Conservation (phyloP, 2,888 invertebrate genomes). For the Drosophila algonquin region DNA sequence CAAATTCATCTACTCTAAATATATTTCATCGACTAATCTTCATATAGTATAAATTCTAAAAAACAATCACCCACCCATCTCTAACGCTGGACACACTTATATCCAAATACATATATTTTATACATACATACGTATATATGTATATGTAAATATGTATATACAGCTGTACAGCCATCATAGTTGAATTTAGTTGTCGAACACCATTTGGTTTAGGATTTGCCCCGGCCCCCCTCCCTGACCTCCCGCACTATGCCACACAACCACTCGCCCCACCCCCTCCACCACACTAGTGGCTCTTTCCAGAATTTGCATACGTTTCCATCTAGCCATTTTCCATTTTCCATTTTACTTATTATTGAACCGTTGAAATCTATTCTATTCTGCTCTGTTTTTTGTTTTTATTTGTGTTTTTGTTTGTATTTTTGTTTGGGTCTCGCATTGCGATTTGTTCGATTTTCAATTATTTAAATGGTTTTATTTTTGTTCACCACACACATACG, state of each 20-base stretch:
- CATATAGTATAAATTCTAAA: background rate
- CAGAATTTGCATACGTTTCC: conserved; percentile 50
- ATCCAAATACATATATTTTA: background rate
- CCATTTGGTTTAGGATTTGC: conserved; percentile 30
- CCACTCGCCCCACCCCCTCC: background rate
- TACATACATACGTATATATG: conserved; percentile 3
- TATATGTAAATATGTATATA: background rate
- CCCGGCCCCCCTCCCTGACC: background rate
- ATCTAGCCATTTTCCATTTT: conserved; percentile 5
- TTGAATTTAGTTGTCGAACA: conserved; percentile 47
- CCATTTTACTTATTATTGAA: conserved; percentile 35
- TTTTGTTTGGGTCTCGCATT: conserved; percentile 33
- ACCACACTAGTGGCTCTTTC: conserved; percentile 3
- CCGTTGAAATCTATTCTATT: conserved; percentile 17
- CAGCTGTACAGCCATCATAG: conserved; percentile 37
- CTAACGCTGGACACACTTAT: background rate
- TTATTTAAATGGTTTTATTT: conserved; percentile 80
- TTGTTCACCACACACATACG: conserved; percentile 48
- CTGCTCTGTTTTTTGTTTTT: conserved; percentile 13
- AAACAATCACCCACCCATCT: background rate
- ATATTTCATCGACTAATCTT: background rate
- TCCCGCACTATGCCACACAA: background rate
- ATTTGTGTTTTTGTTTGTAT: background rate
- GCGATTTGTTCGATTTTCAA: conserved; percentile 79
- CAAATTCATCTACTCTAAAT: background rate